A percentile compares a stretch with the other conserved stretches of the same genome.
Conservation (phyloP, 2,113 vertebrate species). For the Ursus arctos region DNA sequence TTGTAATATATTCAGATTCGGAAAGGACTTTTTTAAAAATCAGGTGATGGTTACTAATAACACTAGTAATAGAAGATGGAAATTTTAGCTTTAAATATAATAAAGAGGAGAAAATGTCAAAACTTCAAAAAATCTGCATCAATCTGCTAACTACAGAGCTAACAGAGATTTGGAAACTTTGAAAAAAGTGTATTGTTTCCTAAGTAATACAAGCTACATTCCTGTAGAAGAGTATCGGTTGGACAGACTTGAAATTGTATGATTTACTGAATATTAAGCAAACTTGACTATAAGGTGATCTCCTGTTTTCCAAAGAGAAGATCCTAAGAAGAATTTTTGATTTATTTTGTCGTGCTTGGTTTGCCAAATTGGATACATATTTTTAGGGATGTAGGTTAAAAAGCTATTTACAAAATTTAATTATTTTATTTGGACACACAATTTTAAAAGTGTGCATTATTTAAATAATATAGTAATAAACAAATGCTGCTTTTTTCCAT, state of each 20-base stretch:
- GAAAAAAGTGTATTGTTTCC: neutral
- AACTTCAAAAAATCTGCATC: neutral
- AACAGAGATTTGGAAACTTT: neutral
- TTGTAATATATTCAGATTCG: neutral
- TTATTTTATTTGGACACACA: neutral
- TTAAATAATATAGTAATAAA: neutral
- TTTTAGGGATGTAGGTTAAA: neutral
- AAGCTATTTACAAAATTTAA: conserved; percentile 6
- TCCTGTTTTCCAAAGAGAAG: neutral
- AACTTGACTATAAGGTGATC: neutral
- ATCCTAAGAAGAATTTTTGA: neutral
- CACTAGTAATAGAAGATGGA: neutral
- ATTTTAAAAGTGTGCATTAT: neutral
- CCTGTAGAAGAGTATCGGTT: neutral
- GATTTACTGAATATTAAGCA: neutral
- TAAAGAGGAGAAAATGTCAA: neutral
- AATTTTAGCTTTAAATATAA: neutral
- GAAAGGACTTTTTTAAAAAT: neutral
- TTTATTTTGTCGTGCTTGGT: neutral
- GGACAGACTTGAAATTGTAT: neutral
- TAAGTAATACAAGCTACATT: neutral
- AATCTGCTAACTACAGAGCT: neutral
- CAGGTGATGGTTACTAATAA: neutral
- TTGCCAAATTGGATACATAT: neutral
- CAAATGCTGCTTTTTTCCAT: neutral